Conservation (phyloP, 2,113 vertebrate species). For the Tyrannus savana region DNA sequence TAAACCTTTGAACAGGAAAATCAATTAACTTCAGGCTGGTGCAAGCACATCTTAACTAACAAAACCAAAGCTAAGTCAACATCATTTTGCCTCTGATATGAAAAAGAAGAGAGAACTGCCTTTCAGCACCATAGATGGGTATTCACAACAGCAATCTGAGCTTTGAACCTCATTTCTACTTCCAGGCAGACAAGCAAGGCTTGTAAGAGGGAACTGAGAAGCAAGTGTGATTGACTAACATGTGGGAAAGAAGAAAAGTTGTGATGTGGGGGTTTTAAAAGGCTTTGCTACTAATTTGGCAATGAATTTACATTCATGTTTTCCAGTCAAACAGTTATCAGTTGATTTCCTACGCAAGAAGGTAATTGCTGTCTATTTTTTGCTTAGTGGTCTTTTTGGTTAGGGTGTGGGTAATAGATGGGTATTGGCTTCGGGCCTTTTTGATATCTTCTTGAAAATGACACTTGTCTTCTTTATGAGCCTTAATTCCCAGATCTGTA, state of each 20-base stretch:
- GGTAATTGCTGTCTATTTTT: background rate
- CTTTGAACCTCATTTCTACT: conserved; percentile 48
- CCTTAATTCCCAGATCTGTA: background rate
- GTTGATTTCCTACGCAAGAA: background rate
- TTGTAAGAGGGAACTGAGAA: background rate
- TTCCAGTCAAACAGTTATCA: background rate
- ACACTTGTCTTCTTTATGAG: background rate
- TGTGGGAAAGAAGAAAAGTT: background rate
- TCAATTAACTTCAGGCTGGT: background rate
- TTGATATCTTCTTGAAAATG: background rate
- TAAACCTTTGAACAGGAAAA: background rate
- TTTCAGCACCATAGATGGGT: background rate
- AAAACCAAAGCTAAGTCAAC: conserved; percentile 43
- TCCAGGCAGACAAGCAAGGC: background rate
- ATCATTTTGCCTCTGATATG: conserved; percentile 37
- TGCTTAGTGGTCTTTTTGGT: background rate
- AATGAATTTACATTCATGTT: background rate
- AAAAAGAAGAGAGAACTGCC: conserved; percentile 1
- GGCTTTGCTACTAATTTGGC: background rate
- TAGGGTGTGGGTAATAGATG: background rate
- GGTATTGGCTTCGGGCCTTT: background rate
- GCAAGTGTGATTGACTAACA: background rate
- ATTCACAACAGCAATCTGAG: background rate
- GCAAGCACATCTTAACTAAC: conserved; percentile 20
- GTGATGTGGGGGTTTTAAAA: background rate